These are phyloP conservation scores for Pyrrhosoma nymphula DNA, from an alignment of 2,888 invertebrate genomes.

Conservation along the genomic window DNA sequence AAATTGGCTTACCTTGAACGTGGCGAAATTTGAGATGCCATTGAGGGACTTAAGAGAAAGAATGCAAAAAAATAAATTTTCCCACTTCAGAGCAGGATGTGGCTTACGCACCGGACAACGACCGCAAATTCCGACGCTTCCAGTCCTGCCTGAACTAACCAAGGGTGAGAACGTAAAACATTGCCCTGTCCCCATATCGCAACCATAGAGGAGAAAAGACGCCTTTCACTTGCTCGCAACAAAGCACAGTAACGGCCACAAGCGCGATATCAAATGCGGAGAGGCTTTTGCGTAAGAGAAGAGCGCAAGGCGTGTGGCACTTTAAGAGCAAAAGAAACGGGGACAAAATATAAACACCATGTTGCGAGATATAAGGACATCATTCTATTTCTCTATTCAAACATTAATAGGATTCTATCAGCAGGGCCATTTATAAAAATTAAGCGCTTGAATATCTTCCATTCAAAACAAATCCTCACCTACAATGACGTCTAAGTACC, in stretches of 20 bases:
- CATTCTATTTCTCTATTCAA: not conserved
- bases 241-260: not conserved
- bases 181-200: not conserved
- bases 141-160: constrained; percentile 8
- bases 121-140: constrained; percentile 46
- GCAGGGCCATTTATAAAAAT: no score
- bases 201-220: not conserved
- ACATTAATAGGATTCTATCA: no score
- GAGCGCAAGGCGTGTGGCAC: not conserved
- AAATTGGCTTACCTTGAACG: not conserved
- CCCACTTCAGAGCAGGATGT: constrained; percentile 39
- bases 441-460: no score
- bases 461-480: no score
- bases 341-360: not conserved
- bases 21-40: not conserved
- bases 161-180: not conserved
- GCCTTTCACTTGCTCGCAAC: not conserved
- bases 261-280: not conserved
- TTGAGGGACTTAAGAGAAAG: not conserved
- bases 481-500: no score
- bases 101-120: constrained; percentile 14
- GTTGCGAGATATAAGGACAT: not conserved
- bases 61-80: not conserved
- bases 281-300: not conserved
- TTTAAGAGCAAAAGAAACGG: not conserved